Evolutionary conservation across 1,140 invertebrate genomes (phyloP), one percentile per base, ranked within the genome.

Genomic region (Panagrolaimus sp.): DNA sequence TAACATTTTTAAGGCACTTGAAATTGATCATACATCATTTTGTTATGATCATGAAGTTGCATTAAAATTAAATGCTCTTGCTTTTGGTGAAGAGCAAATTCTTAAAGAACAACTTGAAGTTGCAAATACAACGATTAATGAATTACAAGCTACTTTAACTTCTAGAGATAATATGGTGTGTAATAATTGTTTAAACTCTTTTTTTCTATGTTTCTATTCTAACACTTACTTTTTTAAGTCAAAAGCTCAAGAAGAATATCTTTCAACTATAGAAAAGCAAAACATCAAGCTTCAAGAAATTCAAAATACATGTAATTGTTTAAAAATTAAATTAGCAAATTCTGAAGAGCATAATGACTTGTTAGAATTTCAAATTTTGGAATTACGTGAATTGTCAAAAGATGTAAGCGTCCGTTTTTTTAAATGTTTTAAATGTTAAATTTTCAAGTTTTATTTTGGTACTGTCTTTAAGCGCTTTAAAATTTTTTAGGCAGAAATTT

Each of bases 311-410:
- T 57, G 51, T 57, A 20, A 57, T 23, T 27, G 20, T 13, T 27
- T 57, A 25, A 57, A 57, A 57, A 25, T 20, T 57, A 57, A 57
- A 57, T 63, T 80, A n/a, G 72, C 74, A 20, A 71, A 75, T 42
- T 46, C 57, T 20, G 68, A 68, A 42, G 73, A 80, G 44, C 67
- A 66, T 51, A 82, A 75, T 65, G 79, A 80, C 51, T 65, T 80
- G 47, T 68, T 80, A 27, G 79, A 80, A 63, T 80, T 80, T 63
- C 79, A 80, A 68, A 66, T 82, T 23, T 67, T 80, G 9, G 79
- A 80, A 64, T 25, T 25, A 20, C 51, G 51, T 57, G 51, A 57
- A 57, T 20, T 27, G 51, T 57, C 51, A 20, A 20, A 57, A 57
- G 51, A 27, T 57, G 51, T 57, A 57, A 57, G 51, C 27, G 51